Base-by-base conservation (phyloP, 2,797 vertebrate genomes). In the Ciconia nigra region DNA sequence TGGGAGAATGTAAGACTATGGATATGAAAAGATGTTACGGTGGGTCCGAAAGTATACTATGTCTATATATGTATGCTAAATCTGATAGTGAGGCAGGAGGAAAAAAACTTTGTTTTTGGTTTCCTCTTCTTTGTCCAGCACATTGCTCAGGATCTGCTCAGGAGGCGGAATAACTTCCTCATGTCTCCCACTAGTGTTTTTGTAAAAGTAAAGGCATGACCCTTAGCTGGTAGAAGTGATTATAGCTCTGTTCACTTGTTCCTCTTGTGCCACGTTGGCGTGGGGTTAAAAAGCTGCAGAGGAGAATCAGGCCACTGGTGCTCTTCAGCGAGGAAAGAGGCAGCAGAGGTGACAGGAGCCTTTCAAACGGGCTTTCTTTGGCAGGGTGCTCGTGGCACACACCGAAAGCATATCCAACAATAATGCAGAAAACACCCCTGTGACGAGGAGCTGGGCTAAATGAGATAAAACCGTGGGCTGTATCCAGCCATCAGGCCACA, bases 1-100 rank as follows among this genome's bases (percentile, higher is more conserved):
- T 46, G 14, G 0, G 0, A 67, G 41, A 70, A 44, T 1, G 0
- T 78, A 52, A 76, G 72, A 54, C 28, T n/a, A 4, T 42, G 41
- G 33, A 15, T 4, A 2, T 29, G 11, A 61, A 39, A 90, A 72
- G 35, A 54, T 49, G 24, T 57, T 55, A 39, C 9, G 25, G 31
- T 57, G 59, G 41, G 15, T 66, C 26, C 8, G 1, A 93, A 77
- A 80, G 61, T 59, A 42, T 67, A 7, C 18, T 31, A 0, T 70
- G 2, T 24, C 39, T 71, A 5, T 44, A 10, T 54, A 15, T 7
- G 15, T 65, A 6, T 47, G 44, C 11, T 76, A 65, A 72, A 79
- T 54, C 14, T 9, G 44, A 16, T 4, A 51, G 31, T 33, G 21
- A 62, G n/a, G 25, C 41, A 67, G 19, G 28, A 6, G 2, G 16